Conservation (phyloP, 92 coral and sea anemone genomes). For the Palythoa grandis region DNA sequence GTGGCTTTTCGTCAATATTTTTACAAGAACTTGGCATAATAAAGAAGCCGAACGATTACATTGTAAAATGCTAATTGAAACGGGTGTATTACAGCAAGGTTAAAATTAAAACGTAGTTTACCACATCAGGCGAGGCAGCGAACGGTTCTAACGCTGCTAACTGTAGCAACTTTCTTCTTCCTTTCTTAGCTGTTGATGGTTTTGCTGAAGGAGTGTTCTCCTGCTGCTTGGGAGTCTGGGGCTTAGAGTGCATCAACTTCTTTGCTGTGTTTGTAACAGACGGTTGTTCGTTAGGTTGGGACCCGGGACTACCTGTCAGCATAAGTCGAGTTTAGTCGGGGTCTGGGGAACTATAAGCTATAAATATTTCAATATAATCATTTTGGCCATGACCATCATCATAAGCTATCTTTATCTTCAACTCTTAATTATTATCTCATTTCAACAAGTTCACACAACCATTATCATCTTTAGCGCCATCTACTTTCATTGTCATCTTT, state of each 20-base stretch:
- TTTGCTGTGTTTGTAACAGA: slow-evolving; percentile 45
- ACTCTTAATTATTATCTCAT: too few relatives aligned
- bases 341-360: not conserved
- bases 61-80: not conserved
- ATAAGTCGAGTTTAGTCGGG: slow-evolving; percentile 11
- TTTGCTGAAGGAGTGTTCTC: slow-evolving; percentile 27
- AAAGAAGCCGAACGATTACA: not conserved
- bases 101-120: not conserved
- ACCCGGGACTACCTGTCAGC: slow-evolving; percentile 27
- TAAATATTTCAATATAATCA: not conserved
- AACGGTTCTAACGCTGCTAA: slow-evolving; percentile 15
- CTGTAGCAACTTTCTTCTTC: slow-evolving; percentile 12
- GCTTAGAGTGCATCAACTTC: slow-evolving; percentile 42
- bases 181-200: slow-evolving; percentile 11
- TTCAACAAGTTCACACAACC: not conserved
- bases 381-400: not conserved
- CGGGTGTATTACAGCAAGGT: too few relatives aligned
- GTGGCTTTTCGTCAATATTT: too few relatives aligned
- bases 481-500: not conserved
- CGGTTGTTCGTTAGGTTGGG: slow-evolving; percentile 3
- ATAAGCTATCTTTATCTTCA: too few relatives aligned
- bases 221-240: slow-evolving; percentile 29
- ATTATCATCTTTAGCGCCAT: not conserved
- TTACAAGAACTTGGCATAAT: too few relatives aligned
- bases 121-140: slow-evolving; percentile 29